These are phyloP conservation scores for Drosophila insularis DNA, from an alignment of 1,140 invertebrate species.

Conservation along the genomic window DNA sequence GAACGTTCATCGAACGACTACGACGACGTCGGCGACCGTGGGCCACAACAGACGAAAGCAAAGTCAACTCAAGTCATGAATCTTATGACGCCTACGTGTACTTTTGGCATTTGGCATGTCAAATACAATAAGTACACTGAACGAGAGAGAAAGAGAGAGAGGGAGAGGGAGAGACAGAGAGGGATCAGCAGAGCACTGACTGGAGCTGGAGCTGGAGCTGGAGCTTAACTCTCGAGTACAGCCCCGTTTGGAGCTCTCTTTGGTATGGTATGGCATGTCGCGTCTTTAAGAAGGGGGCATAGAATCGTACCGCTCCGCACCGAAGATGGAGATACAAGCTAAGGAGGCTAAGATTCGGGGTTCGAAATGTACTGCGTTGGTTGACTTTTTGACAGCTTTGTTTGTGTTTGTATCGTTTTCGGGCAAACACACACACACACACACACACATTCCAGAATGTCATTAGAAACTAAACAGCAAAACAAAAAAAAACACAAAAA, in stretches of 20 bases:
- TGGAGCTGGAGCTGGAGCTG: too few relatives aligned
- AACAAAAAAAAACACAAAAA: neutral
- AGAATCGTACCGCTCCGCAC: neutral
- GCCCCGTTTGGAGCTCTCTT: neutral
- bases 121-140: conserved; percentile 78
- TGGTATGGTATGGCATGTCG: neutral
- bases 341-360: conserved; percentile 9
- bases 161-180: neutral
- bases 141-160: neutral
- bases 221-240: neutral
- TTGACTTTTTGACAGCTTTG: conserved; percentile 18
- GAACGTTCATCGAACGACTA: conserved; percentile 48
- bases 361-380: conserved; percentile 16
- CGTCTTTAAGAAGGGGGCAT: conserved; percentile 9
- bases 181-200: neutral
- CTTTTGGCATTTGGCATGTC: conserved; percentile 81
- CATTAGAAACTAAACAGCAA: neutral
- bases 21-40: conserved; percentile 49
- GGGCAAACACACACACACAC: neutral
- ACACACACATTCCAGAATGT: conserved; percentile 10
- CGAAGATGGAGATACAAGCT: conserved; percentile 17
- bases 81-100: conserved; percentile 38
- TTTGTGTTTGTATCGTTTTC: conserved; percentile 6
- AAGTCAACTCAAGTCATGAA: conserved; percentile 48
- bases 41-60: conserved; percentile 39